A percentile compares a stretch with the other conserved stretches of the same genome.
Conservation (phyloP, 2,113 vertebrate species). For the Lepidothrix coronata region DNA sequence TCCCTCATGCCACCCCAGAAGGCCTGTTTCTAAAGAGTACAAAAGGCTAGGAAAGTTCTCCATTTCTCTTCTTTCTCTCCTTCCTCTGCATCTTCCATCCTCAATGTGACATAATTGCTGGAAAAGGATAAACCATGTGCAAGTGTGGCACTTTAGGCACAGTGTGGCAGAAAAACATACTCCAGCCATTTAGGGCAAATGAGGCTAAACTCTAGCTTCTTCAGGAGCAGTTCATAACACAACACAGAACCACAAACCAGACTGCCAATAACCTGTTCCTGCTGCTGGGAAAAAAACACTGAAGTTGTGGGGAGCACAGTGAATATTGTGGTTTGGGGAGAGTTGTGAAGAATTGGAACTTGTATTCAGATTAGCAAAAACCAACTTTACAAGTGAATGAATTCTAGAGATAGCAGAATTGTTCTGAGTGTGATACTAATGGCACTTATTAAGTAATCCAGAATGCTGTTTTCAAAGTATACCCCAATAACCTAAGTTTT, state of each 20-base stretch:
- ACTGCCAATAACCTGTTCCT: not conserved
- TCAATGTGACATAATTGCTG: not conserved
- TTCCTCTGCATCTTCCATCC: not conserved
- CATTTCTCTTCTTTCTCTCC: not conserved
- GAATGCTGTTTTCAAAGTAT: not conserved
- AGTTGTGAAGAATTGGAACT: not conserved
- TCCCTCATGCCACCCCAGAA: not conserved
- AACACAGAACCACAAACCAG: not conserved
- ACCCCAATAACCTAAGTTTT: not conserved
- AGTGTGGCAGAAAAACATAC: not conserved
- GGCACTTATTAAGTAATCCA: not conserved
- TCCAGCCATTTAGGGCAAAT: not conserved
- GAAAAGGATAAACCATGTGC: not conserved
- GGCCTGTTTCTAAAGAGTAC: not conserved
- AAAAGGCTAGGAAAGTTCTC: not conserved
- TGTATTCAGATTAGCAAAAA: not conserved
- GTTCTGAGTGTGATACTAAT: not conserved
- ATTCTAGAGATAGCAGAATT: not conserved
- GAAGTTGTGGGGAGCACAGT: not conserved
- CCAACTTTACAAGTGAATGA: not conserved
- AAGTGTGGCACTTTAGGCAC: not conserved
- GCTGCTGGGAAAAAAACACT: not conserved
- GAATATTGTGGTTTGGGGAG: not conserved
- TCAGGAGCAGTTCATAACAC: fast-evolving
- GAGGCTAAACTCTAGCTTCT: not conserved